Conservation (phyloP, 2,797 vertebrate genomes). For the Vireo griseus region DNA sequence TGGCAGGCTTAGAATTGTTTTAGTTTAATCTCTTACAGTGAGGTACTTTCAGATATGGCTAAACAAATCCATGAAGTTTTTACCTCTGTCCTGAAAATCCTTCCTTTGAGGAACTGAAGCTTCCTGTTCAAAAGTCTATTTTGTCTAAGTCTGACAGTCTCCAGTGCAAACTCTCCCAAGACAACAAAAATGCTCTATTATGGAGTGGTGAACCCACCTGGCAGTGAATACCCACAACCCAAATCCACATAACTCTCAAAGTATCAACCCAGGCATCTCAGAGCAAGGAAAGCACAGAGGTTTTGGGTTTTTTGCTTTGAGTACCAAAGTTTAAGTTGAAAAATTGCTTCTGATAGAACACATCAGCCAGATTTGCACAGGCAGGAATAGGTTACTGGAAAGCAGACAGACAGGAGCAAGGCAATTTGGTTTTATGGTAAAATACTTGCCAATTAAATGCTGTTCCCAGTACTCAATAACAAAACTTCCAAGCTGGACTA, state of each 20-base stretch:
- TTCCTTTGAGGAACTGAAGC: background rate
- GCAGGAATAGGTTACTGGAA: background rate
- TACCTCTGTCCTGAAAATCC: background rate
- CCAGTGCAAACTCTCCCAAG: background rate
- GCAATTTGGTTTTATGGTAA: background rate
- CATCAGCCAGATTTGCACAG: background rate
- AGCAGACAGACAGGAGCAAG: background rate
- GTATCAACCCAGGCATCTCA: background rate
- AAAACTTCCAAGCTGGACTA: background rate
- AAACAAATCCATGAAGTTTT: background rate
- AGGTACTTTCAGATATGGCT: background rate
- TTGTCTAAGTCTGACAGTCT: background rate
- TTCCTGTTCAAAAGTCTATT: background rate
- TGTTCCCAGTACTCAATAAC: background rate
- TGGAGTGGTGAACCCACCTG: background rate
- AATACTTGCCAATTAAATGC: background rate
- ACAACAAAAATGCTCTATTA: background rate
- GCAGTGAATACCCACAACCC: background rate
- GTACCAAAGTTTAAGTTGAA: background rate
- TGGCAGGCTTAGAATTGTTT: background rate
- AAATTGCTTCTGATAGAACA: background rate
- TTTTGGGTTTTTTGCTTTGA: background rate
- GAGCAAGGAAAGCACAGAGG: background rate
- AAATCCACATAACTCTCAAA: background rate
- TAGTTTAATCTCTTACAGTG: background rate